Percentiles rank a stretch among this genome's conserved stretches.
phyloP scores from a whole-genome alignment of 2,888 invertebrate genomes.

The Thymelicus sylvestris region DNA sequence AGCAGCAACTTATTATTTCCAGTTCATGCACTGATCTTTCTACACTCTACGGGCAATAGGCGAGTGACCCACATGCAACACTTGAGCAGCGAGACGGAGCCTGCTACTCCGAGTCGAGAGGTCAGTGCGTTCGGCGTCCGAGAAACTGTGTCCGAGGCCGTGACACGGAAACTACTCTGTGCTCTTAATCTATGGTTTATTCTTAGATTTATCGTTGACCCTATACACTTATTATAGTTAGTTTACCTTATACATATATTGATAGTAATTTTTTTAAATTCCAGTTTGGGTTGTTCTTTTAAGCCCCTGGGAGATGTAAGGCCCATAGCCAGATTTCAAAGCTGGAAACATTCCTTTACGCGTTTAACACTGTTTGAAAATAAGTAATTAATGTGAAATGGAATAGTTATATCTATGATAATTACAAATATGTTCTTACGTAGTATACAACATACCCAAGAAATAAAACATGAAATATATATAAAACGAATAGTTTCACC shows the following conservation, averaged over 20 bases:
- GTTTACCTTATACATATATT: no score
- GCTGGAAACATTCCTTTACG: no score
- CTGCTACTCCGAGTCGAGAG: constrained; percentile 49
- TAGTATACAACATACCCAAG: not conserved
- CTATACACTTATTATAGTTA: no score
- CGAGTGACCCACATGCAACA: constrained; percentile 66
- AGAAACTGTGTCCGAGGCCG: constrained; percentile 50
- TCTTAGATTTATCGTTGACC: constrained; percentile 11
- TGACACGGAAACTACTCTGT: constrained; percentile 58
- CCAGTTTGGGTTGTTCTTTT: no score
- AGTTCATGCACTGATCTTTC: not conserved
- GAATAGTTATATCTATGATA: no score
- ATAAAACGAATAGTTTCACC: constrained; percentile 8
- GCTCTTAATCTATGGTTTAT: constrained; percentile 10
- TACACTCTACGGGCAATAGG: not conserved
- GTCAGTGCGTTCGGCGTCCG: constrained; percentile 57
- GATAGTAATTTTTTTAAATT: no score
- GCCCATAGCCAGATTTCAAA: no score
- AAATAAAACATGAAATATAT: not conserved
- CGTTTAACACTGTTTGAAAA: no score
- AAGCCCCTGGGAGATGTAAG: no score
- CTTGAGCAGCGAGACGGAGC: constrained; percentile 4
- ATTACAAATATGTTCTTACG: no score
- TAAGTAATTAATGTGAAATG: no score
- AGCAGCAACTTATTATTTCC: not conserved